These are phyloP conservation scores for Protula sp. DNA, from an alignment of 2,888 invertebrate genomes.

Conservation along the genomic window DNA sequence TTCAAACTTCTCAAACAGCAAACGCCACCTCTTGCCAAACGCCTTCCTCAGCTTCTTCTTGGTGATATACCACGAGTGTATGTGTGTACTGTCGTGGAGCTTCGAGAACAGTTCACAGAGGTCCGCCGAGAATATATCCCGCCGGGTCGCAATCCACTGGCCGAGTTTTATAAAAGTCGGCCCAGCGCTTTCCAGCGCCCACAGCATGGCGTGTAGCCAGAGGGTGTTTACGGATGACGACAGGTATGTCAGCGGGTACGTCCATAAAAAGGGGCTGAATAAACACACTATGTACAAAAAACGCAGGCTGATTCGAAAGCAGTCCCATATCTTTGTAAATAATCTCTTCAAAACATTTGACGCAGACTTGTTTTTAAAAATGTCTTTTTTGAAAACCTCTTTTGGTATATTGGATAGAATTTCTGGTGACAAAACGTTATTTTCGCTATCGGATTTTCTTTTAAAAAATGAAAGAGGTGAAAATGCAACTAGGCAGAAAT, in stretches of 20 bases:
- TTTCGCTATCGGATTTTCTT: not conserved
- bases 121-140: constrained; percentile 56
- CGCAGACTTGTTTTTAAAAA: constrained; percentile 3
- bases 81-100: constrained; percentile 46
- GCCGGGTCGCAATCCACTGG: constrained; percentile 58
- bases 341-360: constrained; percentile 1
- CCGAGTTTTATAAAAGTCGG: constrained; percentile 58
- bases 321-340: constrained; percentile 1
- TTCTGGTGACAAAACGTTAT: not conserved
- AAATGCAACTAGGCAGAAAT: too few species aligned
- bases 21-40: constrained; percentile 51
- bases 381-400: constrained; percentile 15
- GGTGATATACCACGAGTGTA: constrained; percentile 54
- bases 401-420: constrained; percentile 7
- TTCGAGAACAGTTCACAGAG: constrained; percentile 52
- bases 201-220: constrained; percentile 31
- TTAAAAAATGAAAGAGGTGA: not conserved
- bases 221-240: constrained; percentile 7
- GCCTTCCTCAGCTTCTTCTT: constrained; percentile 36
- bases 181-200: constrained; percentile 52
- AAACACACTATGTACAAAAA: constrained; percentile 22
- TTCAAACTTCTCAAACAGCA: constrained; percentile 51
- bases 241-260: constrained; percentile 31
- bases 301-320: constrained; percentile 7
- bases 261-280: constrained; percentile 30